phyloP scores from a whole-genome alignment of 2,113 vertebrate genomes.

The Dromas ardeola region DNA sequence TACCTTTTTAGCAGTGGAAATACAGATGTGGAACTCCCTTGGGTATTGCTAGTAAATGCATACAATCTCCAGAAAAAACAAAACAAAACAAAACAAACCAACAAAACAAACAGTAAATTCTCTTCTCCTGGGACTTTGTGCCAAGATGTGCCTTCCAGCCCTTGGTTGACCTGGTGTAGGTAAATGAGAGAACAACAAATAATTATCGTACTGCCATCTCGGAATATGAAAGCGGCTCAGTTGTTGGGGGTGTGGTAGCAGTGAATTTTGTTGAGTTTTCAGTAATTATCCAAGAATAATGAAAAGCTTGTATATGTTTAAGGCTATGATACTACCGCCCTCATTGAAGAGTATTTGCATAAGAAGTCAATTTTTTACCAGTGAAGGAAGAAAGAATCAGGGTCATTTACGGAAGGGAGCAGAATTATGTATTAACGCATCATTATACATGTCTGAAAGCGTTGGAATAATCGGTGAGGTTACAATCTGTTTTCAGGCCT shows the following conservation, averaged over 20 bases:
- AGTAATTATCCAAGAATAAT: constrained; percentile 20
- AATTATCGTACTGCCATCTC: background rate
- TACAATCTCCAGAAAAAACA: constrained; percentile 10
- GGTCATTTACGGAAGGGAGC: background rate
- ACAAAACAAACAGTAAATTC: too few relatives aligned
- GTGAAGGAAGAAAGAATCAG: background rate
- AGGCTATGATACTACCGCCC: background rate
- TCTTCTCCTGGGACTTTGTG: background rate
- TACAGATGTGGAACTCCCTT: constrained; percentile 6
- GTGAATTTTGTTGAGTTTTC: constrained; percentile 30
- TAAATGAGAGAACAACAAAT: background rate
- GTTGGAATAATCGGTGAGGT: background rate
- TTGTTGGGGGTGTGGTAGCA: background rate
- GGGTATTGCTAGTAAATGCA: constrained; percentile 15
- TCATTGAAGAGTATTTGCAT: background rate
- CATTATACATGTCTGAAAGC: background rate
- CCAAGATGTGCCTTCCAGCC: background rate
- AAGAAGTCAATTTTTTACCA: constrained; percentile 21
- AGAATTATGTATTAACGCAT: constrained; percentile 26
- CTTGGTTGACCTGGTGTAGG: constrained; percentile 28
- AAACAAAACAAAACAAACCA: too few relatives aligned
- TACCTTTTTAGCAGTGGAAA: constrained; percentile 37
- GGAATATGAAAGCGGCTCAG: background rate
- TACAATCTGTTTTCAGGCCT: background rate
- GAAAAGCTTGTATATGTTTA: background rate